A percentile compares a stretch with the other conserved stretches of the same genome.
Conservation (phyloP, 2,888 invertebrate genomes). For the Lepidocyrtoides sp. region DNA sequence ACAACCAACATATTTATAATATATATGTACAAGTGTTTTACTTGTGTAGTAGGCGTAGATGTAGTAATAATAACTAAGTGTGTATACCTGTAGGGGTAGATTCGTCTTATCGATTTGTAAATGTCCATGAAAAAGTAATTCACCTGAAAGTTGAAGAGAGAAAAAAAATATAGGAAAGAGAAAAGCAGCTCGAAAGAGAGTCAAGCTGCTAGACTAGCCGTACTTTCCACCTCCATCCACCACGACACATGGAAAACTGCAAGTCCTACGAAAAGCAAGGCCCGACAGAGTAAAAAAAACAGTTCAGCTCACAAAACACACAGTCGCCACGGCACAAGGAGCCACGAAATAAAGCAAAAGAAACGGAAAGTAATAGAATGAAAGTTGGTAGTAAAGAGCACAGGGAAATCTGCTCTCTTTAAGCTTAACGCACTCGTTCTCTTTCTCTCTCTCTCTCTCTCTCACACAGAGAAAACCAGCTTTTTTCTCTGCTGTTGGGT, state of each 20-base stretch:
- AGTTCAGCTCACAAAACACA: too few species aligned
- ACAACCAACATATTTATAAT: slow-evolving; percentile 2
- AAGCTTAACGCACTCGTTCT: slow-evolving; percentile 35
- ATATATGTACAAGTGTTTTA: neutral
- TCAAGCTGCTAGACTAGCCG: neutral
- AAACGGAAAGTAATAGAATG: slow-evolving; percentile 27
- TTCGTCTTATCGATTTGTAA: slow-evolving; percentile 81
- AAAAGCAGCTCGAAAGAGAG: neutral
- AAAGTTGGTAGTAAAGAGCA: slow-evolving; percentile 35
- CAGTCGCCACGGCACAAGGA: neutral
- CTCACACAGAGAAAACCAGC: neutral
- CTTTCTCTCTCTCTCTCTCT: neutral
- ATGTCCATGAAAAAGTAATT: slow-evolving; percentile 82
- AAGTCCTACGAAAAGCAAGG: slow-evolving; percentile 9
- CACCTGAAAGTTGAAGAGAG: slow-evolving; percentile 69
- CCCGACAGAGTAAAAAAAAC: neutral
- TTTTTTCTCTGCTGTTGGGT: neutral
- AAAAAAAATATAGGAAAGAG: neutral
- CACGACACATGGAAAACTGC: slow-evolving; percentile 9
- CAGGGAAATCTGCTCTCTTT: slow-evolving; percentile 32
- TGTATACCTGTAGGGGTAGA: slow-evolving; percentile 67
- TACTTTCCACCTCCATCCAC: neutral
- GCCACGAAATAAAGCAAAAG: neutral
- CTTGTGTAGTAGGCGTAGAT: neutral
- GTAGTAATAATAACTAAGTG: neutral